Evolutionary conservation across 2,888 invertebrate genomes (phyloP).

Genomic region (Elegia similella): DNA sequence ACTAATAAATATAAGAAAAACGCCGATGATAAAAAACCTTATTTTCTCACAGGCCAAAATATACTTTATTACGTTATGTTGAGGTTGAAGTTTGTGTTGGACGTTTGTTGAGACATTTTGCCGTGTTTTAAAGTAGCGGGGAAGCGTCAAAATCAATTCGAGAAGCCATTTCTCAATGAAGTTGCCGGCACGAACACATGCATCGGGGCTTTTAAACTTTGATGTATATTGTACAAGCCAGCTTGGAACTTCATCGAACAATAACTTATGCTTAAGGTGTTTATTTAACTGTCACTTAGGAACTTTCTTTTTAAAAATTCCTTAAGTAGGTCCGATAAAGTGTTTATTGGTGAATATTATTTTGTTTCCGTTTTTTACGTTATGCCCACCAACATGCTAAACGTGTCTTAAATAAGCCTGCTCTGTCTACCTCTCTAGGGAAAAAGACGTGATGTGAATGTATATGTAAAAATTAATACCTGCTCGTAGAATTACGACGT

Average conservation of each 20-base stretch:
- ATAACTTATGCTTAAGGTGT: constrained; percentile 13
- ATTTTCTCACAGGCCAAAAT: constrained; percentile 20
- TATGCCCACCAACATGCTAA: no score
- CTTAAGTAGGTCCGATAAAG: no score
- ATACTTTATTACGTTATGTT: constrained; percentile 13
- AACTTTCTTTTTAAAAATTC: background rate
- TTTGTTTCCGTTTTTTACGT: no score
- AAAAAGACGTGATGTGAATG: no score
- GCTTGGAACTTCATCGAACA: constrained; percentile 20
- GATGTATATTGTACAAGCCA: constrained; percentile 45
- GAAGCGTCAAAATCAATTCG: constrained; percentile 75
- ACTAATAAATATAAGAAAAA: constrained; percentile 71
- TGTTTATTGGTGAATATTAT: no score
- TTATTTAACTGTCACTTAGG: background rate
- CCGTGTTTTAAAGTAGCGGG: constrained; percentile 62
- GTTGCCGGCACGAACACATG: constrained; percentile 56
- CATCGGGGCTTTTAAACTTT: constrained; percentile 74
- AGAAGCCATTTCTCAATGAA: constrained; percentile 77
- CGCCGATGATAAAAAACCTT: constrained; percentile 48
- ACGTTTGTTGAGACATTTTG: constrained; percentile 48
- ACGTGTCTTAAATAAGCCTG: no score
- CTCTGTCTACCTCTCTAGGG: no score
- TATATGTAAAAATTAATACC: no score
- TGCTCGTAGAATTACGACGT: no score
- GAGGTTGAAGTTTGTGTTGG: constrained; percentile 32